Evolutionary conservation across 1,140 invertebrate genomes (phyloP), one percentile per base, ranked within the genome.

Genomic region (Aphelinus certus): DNA sequence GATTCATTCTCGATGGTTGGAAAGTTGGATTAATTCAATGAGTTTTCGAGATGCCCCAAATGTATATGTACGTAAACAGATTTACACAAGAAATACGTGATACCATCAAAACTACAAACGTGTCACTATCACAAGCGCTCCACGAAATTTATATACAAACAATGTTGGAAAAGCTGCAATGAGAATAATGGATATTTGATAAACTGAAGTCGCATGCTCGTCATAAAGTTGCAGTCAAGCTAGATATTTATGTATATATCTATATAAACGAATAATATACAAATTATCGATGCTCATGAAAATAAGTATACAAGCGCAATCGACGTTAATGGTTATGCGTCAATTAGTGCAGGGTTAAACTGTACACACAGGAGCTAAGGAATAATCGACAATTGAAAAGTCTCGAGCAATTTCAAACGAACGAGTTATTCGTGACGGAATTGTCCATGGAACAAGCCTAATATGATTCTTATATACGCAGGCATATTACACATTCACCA

Each of bases 331-430:
- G 43, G 6, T 64, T 68, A 56, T 56, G 55, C 43, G 9, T 66
- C 42, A 10, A 73, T 76, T 76, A 76, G 71, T 73, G 64, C 71
- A 47, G 66, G 65, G 70, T 76, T 76, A 76, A 76, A 72, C 2
- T 56, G 62, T 45, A 76, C 51, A 76, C 57, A 66, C 47, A 76
- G 49, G 2, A n/a, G 7, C 56, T 9, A 46, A 68, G 10, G 51
- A 68, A 45, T 43, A 64, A 51, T 55, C 58, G 58, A 65, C 47
- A 63, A 47, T 26, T 55, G 10, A 57, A 51, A 66, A 26, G 26
- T 26, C 26, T 26, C 26, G 26, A 26, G 26, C 26, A 26, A 26
- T 26, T 26, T 26, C 26, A 26, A 26, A 26, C 26, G 26, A 26
- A 26, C 26, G 26, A 26, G 26, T 26, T 26, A 26, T 26, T 26